A percentile compares a stretch with the other conserved stretches of the same genome.
These are phyloP conservation scores for Sebastolobus altivelis DNA, from an alignment of 2,797 vertebrate species.

Conservation along the genomic window DNA sequence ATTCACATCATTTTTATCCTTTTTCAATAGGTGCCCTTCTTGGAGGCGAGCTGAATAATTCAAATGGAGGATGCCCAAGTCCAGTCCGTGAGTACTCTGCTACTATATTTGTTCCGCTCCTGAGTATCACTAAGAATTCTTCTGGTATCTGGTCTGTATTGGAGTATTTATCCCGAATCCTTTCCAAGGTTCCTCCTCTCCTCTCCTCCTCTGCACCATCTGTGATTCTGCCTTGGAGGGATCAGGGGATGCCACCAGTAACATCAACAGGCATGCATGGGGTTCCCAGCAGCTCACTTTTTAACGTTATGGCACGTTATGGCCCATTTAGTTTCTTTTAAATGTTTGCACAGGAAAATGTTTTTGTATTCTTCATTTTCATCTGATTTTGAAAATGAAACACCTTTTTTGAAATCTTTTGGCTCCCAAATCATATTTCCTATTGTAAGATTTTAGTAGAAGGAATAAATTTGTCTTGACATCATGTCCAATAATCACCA, in stretches of 20 bases:
- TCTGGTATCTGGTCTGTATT: slow-evolving; percentile 20
- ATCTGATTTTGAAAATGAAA: no score
- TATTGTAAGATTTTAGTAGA: slow-evolving; percentile 5
- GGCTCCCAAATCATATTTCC: background rate
- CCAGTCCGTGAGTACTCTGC: slow-evolving; percentile 92
- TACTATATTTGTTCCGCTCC: slow-evolving; percentile 18
- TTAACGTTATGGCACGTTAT: background rate
- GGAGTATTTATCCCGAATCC: slow-evolving; percentile 28
- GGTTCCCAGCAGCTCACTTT: slow-evolving; percentile 20
- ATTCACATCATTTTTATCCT: background rate
- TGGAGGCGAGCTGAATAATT: slow-evolving; percentile 94
- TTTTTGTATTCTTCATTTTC: background rate
- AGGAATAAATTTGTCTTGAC: slow-evolving; percentile 5
- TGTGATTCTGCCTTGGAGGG: slow-evolving; percentile 67
- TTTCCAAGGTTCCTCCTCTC: slow-evolving; percentile 31
- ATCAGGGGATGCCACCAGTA: slow-evolving; percentile 87
- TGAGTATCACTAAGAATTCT: slow-evolving; percentile 11
- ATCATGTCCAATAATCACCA: slow-evolving; percentile 11
- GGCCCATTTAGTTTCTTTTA: background rate
- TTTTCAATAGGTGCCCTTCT: slow-evolving; percentile 90
- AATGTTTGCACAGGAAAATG: background rate
- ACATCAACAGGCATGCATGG: slow-evolving; percentile 84
- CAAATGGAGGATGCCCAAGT: slow-evolving; percentile 96
- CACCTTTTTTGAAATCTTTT: background rate
- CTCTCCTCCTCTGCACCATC: slow-evolving; percentile 55